Conservation (phyloP, 1,140 invertebrate genomes). For the Caerostris extrusa region DNA sequence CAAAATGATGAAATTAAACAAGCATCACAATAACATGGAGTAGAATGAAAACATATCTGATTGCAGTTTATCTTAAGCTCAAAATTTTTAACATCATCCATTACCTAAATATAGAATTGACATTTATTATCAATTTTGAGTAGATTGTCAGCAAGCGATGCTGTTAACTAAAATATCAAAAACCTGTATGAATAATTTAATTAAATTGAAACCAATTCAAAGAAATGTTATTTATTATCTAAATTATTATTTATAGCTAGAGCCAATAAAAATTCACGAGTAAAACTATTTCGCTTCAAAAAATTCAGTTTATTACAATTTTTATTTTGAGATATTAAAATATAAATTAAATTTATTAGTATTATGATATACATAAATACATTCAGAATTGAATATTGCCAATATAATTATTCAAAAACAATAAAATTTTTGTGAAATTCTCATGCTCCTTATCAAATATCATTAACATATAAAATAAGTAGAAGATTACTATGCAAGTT, state of each 20-base stretch:
- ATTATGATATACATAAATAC: too few species aligned
- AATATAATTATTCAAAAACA: too few species aligned
- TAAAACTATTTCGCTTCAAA: background rate
- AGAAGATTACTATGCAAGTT: too few species aligned
- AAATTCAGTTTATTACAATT: too few species aligned
- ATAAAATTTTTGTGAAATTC: too few species aligned
- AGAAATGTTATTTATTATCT: background rate
- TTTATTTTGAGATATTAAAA: background rate
- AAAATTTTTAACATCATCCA: slow-evolving; percentile 17
- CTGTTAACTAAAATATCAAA: slow-evolving; percentile 39
- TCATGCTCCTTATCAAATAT: too few species aligned
- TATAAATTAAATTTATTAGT: too few species aligned
- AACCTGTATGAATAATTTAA: background rate
- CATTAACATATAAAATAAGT: too few species aligned
- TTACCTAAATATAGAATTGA: background rate
- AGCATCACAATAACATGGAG: background rate
- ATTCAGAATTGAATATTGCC: too few species aligned
- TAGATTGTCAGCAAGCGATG: slow-evolving; percentile 67
- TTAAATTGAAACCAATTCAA: background rate
- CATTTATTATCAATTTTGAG: slow-evolving; percentile 17
- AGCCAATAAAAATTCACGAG: background rate
- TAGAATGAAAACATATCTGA: slow-evolving; percentile 36
- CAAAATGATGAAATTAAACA: background rate
- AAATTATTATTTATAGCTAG: background rate
- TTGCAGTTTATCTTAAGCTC: slow-evolving; percentile 54